phyloP scores from a whole-genome alignment of 1,140 invertebrate species.

The Scaptodrosophila lebanonensis region DNA sequence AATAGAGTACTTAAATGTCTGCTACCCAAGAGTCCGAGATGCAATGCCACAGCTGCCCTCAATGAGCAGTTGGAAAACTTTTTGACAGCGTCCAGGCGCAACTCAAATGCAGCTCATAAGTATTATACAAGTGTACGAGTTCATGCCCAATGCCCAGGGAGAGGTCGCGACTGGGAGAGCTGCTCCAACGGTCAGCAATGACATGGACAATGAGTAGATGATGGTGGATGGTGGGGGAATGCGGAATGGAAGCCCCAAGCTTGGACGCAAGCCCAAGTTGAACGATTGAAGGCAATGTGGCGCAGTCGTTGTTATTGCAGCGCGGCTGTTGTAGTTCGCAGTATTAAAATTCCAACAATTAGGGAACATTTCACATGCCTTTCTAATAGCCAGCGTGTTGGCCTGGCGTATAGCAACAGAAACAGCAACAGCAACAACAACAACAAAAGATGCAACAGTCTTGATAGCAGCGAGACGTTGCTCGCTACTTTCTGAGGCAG shows the following conservation, averaged over 20 bases:
- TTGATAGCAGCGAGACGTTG: constrained; percentile 30
- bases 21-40: background rate
- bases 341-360: constrained; percentile 75
- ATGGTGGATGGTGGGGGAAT: no score
- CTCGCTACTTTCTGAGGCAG: constrained; percentile 9
- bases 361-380: constrained; percentile 73
- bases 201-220: constrained; percentile 14
- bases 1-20: constrained; percentile 45
- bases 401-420: background rate
- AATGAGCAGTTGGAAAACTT: constrained; percentile 6
- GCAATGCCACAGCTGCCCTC: background rate
- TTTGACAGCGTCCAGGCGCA: constrained; percentile 9
- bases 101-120: no score
- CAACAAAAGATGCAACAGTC: constrained; percentile 53
- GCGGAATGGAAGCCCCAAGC: no score
- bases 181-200: constrained; percentile 29
- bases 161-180: background rate
- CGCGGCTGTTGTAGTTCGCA: constrained; percentile 15
- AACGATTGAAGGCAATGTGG: background rate
- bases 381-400: constrained; percentile 63
- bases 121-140: no score
- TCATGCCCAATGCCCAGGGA: background rate
- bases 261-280: no score
- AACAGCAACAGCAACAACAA: background rate
- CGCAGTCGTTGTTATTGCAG: background rate